A percentile compares a stretch with the other conserved stretches of the same genome.
These are phyloP conservation scores for Distichodus sexfasciatus DNA, from an alignment of 2,797 vertebrate species.

Conservation along the genomic window DNA sequence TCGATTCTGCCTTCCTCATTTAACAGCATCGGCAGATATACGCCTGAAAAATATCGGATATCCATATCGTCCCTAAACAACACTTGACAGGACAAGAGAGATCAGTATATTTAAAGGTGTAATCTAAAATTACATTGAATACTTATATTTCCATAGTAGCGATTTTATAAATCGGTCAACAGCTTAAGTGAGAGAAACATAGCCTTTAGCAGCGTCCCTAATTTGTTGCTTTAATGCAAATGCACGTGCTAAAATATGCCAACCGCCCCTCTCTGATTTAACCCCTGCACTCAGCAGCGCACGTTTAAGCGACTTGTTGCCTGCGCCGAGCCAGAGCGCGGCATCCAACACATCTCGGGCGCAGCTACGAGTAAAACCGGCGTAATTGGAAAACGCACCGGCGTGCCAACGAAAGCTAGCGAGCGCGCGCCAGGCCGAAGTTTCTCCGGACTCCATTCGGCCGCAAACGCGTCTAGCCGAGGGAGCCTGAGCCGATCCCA, in stretches of 20 bases:
- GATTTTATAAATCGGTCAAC: no score
- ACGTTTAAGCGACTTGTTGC: background rate
- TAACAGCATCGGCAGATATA: no score
- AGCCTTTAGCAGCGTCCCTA: no score
- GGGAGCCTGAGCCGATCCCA: slow-evolving; percentile 81
- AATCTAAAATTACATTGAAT: no score
- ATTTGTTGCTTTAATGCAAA: no score
- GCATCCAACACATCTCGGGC: slow-evolving; percentile 9
- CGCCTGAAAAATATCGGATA: no score
- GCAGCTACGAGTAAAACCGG: slow-evolving; percentile 14
- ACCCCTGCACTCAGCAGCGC: background rate
- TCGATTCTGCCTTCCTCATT: no score
- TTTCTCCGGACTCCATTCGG: slow-evolving; percentile 76
- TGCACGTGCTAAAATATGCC: no score
- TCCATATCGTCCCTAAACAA: no score
- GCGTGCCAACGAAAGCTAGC: slow-evolving; percentile 69
- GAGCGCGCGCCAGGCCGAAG: slow-evolving; percentile 72
- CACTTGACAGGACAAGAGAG: no score
- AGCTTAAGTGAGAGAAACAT: background rate
- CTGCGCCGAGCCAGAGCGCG: background rate
- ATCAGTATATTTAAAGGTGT: no score
- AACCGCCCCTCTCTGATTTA: background rate
- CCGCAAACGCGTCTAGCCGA: slow-evolving; percentile 77
- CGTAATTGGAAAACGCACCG: slow-evolving; percentile 56
- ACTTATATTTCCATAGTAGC: no score